A percentile compares a stretch with the other conserved stretches of the same genome.
Evolutionary conservation across 64 coral and sea anemone genomes (phyloP).

Genomic region (Acropora yongei): DNA sequence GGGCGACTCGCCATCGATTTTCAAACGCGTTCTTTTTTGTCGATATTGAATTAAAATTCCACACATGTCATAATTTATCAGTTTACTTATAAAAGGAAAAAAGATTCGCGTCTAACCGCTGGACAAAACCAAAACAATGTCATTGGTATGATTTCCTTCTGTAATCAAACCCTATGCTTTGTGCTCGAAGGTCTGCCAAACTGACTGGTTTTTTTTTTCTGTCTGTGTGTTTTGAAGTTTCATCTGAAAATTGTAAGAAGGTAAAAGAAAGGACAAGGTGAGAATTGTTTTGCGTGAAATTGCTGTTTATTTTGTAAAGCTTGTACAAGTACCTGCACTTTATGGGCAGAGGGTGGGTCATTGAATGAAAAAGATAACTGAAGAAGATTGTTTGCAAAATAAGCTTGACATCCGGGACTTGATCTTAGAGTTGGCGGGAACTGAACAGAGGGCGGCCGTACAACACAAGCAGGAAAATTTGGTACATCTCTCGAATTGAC

Average conservation of each 20-base stretch:
- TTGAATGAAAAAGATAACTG: background rate
- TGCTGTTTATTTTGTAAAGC: background rate
- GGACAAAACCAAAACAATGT: conserved; percentile 5
- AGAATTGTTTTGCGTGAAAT: background rate
- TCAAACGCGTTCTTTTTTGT: background rate
- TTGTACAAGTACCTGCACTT: background rate
- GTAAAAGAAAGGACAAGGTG: background rate
- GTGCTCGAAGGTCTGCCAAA: background rate
- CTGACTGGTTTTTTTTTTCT: too few relatives aligned
- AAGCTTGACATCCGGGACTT: too few relatives aligned
- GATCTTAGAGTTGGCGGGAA: too few relatives aligned
- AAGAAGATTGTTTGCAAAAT: background rate
- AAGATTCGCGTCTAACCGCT: conserved; percentile 14
- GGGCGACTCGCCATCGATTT: background rate
- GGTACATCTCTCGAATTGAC: too few relatives aligned
- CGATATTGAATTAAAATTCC: background rate
- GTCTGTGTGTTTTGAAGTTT: too few relatives aligned
- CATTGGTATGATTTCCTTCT: background rate
- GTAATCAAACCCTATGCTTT: conserved; percentile 1
- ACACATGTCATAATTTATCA: conserved; percentile 9
- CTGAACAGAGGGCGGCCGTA: too few relatives aligned
- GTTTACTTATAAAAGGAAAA: background rate
- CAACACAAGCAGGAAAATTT: too few relatives aligned
- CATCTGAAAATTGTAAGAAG: too few relatives aligned
- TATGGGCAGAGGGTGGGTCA: background rate